Conservation (phyloP, 2,113 vertebrate species). For the Cebus imitator region DNA sequence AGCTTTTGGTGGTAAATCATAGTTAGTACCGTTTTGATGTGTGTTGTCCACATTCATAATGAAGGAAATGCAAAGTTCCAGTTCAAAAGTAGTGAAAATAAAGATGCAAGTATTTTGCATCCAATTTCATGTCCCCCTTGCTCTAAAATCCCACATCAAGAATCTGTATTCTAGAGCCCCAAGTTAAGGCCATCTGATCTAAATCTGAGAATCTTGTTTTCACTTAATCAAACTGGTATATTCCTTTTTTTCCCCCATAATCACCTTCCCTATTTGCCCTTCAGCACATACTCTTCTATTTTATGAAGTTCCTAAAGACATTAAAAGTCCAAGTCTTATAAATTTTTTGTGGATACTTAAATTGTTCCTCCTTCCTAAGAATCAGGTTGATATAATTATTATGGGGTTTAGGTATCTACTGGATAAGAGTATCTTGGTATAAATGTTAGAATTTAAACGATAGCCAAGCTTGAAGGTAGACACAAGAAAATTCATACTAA, state of each 20-base stretch:
- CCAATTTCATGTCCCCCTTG: neutral
- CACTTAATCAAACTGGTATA: neutral
- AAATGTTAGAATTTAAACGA: neutral
- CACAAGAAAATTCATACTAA: neutral
- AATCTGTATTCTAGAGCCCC: neutral
- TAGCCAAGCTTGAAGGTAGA: neutral
- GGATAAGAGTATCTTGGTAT: neutral
- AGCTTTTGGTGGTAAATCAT: neutral
- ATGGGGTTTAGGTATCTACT: neutral
- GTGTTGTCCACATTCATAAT: neutral
- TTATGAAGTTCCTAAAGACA: neutral
- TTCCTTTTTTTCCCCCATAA: neutral
- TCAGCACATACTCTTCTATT: too few relatives aligned
- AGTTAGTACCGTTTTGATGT: neutral
- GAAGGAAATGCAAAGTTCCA: neutral
- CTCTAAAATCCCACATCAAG: neutral
- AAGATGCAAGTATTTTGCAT: neutral
- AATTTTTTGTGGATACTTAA: neutral
- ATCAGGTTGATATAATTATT: neutral
- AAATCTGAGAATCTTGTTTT: neutral
- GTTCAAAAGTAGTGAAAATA: neutral
- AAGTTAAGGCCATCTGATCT: neutral
- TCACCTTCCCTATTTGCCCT: neutral
- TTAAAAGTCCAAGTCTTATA: neutral
- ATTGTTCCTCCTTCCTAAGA: neutral